These are phyloP conservation scores for Cebidichthys violaceus DNA, from an alignment of 2,113 vertebrate species.

Conservation along the genomic window DNA sequence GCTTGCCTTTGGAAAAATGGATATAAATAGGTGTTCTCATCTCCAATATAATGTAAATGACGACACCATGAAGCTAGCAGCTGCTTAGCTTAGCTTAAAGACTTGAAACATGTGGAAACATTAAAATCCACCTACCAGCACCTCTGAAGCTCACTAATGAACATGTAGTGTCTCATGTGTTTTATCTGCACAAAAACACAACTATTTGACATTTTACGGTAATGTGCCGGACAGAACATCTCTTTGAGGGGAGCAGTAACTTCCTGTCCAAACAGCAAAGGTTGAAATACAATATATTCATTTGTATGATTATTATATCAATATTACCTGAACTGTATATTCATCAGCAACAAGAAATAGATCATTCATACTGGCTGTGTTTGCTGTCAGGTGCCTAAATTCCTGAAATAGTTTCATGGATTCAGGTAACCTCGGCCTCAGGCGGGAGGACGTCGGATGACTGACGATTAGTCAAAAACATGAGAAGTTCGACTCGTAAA, in stretches of 20 bases:
- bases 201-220: background rate
- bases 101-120: background rate
- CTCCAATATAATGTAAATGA: background rate
- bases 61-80: background rate
- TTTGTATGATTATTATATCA: background rate
- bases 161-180: background rate
- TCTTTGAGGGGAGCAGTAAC: background rate
- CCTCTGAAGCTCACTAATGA: background rate
- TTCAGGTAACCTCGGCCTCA: background rate
- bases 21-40: background rate
- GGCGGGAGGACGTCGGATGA: background rate
- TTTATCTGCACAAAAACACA: background rate
- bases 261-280: background rate
- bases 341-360: background rate
- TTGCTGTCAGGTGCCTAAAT: constrained; percentile 10
- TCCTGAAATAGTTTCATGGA: constrained; percentile 12
- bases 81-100: background rate
- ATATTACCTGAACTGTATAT: background rate
- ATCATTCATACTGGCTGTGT: background rate
- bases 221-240: background rate
- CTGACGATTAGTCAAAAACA: background rate
- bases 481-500: background rate
- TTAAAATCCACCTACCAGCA: background rate
- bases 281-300: background rate
- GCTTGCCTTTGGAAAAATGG: background rate